A percentile compares a stretch with the other conserved stretches of the same genome.
Conservation (phyloP, 2,113 vertebrate genomes). For the Phodopus roborovskii region DNA sequence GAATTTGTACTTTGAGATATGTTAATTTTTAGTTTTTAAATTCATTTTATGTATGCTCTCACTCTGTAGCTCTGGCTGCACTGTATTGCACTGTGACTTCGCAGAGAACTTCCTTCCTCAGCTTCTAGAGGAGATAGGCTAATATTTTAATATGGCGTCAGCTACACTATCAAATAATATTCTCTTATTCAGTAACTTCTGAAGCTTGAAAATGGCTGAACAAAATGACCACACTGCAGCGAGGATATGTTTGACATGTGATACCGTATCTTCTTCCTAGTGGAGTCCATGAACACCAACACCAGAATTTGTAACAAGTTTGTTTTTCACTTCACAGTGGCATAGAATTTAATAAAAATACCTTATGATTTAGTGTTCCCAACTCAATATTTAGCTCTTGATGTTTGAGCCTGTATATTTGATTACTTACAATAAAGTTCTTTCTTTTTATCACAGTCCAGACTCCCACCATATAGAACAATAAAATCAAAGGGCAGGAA, state of each 20-base stretch:
- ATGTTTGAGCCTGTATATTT: neutral
- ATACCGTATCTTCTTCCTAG: neutral
- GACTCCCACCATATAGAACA: neutral
- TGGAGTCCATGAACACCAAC: neutral
- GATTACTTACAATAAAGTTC: neutral
- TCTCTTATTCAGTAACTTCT: neutral
- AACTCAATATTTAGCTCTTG: neutral
- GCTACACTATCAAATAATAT: neutral
- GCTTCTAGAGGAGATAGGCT: neutral
- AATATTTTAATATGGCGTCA: neutral
- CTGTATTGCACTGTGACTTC: too few relatives aligned
- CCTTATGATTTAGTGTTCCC: neutral
- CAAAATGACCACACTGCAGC: neutral
- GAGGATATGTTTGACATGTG: neutral
- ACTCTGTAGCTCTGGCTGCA: neutral
- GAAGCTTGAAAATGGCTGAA: neutral
- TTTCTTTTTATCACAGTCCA: neutral
- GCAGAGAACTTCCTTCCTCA: neutral
- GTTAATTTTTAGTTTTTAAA: neutral
- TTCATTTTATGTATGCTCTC: neutral
- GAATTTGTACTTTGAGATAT: neutral
- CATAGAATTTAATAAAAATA: conserved; percentile 12
- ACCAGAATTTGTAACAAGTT: neutral
- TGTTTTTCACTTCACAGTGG: neutral
- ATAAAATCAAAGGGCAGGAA: neutral